phyloP scores from a whole-genome alignment of 2,797 vertebrate species.

The Sebastolobus altivelis region DNA sequence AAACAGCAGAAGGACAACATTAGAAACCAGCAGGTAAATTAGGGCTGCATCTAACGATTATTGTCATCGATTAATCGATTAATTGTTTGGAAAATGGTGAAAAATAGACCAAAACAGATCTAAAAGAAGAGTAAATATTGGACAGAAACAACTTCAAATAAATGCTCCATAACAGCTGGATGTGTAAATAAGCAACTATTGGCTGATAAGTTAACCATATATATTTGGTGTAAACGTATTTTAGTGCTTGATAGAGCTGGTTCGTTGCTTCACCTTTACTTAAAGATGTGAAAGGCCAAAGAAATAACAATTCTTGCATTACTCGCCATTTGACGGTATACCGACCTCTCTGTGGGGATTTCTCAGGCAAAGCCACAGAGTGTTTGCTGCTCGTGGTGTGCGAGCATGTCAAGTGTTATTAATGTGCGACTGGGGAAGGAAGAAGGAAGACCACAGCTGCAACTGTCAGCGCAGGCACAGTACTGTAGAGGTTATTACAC shows the following conservation, averaged over 20 bases:
- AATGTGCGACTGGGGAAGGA: constrained; percentile 42
- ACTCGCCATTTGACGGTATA: constrained; percentile 12
- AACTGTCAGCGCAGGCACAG: constrained; percentile 39
- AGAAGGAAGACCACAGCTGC: constrained; percentile 56
- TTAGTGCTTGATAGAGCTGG: background rate
- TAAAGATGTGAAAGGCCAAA: background rate
- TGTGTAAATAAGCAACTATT: no score
- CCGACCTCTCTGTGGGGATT: constrained; percentile 3
- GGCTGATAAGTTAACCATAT: no score
- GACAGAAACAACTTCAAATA: no score
- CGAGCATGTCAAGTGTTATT: constrained; percentile 59
- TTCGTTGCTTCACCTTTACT: background rate
- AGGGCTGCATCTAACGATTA: no score
- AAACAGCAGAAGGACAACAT: background rate
- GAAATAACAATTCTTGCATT: background rate
- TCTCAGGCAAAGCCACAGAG: constrained; percentile 16
- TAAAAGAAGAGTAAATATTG: no score
- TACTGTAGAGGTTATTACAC: constrained; percentile 41
- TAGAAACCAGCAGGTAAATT: background rate
- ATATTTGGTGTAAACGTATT: no score
- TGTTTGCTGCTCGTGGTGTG: constrained; percentile 19
- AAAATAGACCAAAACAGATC: no score
- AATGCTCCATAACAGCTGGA: no score
- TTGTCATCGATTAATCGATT: no score
- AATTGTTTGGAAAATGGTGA: no score